phyloP scores from a whole-genome alignment of 2,888 invertebrate species.

The Steinernema hermaphroditum region DNA sequence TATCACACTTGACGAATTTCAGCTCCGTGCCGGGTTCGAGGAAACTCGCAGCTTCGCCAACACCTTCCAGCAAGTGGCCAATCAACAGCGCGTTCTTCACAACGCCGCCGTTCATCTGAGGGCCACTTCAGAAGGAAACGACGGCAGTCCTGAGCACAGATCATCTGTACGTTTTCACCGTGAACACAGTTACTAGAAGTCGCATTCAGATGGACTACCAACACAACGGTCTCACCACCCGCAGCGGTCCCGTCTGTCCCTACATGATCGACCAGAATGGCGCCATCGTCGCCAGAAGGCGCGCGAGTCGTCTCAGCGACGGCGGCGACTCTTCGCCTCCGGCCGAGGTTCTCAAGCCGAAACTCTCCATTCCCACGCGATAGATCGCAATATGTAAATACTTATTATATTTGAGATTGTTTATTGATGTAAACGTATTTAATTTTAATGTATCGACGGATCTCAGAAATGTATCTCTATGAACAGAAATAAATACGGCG shows the following conservation, averaged over 20 bases:
- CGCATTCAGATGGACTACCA: conserved; percentile 12
- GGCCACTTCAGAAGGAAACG: not conserved
- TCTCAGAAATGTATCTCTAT: too few species aligned
- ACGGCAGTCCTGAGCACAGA: not conserved
- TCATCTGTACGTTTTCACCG: not conserved
- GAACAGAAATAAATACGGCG: too few species aligned
- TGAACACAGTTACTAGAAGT: not conserved
- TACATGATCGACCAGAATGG: conserved; percentile 27
- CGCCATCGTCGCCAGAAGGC: not conserved
- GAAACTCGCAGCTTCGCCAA: conserved; percentile 3
- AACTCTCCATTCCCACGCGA: conserved; percentile 21
- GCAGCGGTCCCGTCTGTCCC: not conserved
- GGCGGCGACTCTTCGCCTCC: not conserved
- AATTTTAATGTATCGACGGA: too few species aligned
- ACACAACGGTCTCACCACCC: not conserved
- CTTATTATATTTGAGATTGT: too few species aligned
- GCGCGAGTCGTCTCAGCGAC: conserved; percentile 7
- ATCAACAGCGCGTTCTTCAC: conserved; percentile 20
- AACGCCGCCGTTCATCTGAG: conserved; percentile 22
- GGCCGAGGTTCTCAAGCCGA: conserved; percentile 15
- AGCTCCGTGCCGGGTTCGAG: conserved; percentile 61
- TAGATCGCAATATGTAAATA: not conserved
- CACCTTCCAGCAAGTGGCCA: conserved; percentile 11
- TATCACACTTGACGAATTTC: too few species aligned
- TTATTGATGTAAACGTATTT: too few species aligned